phyloP scores from a whole-genome alignment of 1,140 invertebrate species.

The Xylocopa sonorina region DNA sequence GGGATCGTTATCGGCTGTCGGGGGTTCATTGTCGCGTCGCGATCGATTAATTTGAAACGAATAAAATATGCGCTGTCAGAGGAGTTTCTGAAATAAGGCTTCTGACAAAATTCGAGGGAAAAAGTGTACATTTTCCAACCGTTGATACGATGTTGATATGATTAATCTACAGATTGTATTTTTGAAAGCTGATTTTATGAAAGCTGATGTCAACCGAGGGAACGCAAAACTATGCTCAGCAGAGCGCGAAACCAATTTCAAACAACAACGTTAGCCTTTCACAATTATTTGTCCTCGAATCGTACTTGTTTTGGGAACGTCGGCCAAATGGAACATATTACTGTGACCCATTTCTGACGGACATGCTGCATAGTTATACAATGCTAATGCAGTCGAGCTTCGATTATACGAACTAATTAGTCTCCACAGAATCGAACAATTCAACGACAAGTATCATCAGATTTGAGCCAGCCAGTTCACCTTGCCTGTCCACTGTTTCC shows the following conservation, averaged over 20 bases:
- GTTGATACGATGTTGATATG: too few relatives aligned
- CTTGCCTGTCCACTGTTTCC: too few relatives aligned
- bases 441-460: background rate
- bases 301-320: background rate
- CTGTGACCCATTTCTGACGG: background rate
- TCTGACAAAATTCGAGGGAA: background rate
- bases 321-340: background rate
- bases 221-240: background rate
- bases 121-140: background rate
- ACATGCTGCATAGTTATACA: background rate
- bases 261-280: background rate
- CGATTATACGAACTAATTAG: slow-evolving; percentile 5
- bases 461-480: background rate
- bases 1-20: background rate
- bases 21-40: background rate
- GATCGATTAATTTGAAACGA: background rate
- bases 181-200: background rate
- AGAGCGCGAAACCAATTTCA: background rate
- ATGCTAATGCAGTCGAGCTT: background rate
- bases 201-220: background rate
- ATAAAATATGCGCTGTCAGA: background rate
- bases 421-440: background rate
- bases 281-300: background rate
- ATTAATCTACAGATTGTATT: too few relatives aligned
- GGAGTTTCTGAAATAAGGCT: background rate